A percentile compares a stretch with the other conserved stretches of the same genome.
Conservation (phyloP, 2,113 vertebrate species). For the Epinephelus moara region DNA sequence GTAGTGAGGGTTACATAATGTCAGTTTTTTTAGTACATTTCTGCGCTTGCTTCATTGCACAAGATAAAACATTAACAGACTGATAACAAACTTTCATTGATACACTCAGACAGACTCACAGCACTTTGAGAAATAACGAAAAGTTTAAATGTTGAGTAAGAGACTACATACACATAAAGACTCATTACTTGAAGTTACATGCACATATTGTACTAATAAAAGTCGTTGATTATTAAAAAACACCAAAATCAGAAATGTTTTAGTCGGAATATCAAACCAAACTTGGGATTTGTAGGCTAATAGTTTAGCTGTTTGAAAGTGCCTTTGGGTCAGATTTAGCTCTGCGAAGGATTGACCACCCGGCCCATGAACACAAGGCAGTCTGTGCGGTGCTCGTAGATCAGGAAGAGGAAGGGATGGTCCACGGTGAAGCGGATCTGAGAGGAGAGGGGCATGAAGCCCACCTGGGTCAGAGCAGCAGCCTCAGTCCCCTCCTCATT, state of each 20-base stretch:
- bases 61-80: conserved; percentile 69
- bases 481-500: conserved; percentile 97
- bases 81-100: conserved; percentile 42
- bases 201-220: conserved; percentile 12
- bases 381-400: conserved; percentile 95
- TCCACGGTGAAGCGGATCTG: conserved; percentile 92
- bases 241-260: conserved; percentile 8
- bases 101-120: conserved; percentile 14
- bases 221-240: conserved; percentile 12
- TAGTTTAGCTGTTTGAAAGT: background rate
- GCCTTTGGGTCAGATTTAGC: conserved; percentile 59
- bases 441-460: conserved; percentile 96
- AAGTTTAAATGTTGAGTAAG: conserved; percentile 26
- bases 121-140: conserved; percentile 13
- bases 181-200: conserved; percentile 15
- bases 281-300: too few species aligned
- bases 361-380: conserved; percentile 96
- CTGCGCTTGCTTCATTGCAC: conserved; percentile 14
- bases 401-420: conserved; percentile 93
- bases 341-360: conserved; percentile 90
- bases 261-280: too few species aligned
- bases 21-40: conserved; percentile 6
- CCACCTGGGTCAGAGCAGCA: conserved; percentile 89
- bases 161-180: conserved; percentile 1
- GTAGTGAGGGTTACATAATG: conserved; percentile 7